Evolutionary conservation across 2,113 vertebrate genomes (phyloP), one percentile per base, ranked within the genome.

Genomic region (Hymenochirus boettgeri): DNA sequence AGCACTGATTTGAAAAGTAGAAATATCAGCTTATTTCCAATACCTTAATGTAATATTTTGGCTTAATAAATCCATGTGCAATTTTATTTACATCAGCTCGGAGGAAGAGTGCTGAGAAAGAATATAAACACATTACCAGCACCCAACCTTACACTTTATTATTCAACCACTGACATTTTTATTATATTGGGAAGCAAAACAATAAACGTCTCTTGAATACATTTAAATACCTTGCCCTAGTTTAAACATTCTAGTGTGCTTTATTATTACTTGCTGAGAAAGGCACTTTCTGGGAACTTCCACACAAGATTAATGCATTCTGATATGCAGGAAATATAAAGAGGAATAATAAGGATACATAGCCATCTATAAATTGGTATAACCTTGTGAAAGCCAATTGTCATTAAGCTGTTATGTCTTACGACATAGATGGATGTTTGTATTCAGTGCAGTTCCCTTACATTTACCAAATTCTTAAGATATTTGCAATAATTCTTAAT

Each of bases 281-380:
- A 31, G 37, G 45, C 62, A 56, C 54, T 57, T 65, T 65, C 63
- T 65, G 45, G 63, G 42, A 65, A 50, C 54, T 35, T 57, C 63
- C 23, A 65, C 35, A 57, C 19, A 42, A 65, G 54, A 33, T 45
- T 65, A 57, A 57, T 65, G 29, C 33, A 57, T 65, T 57, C 63
- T 35, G 63, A 65, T 65, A 45, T 35, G 45, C 53, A 37, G 63
- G 54, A 65, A 65, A 65, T 57, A 50, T 57, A 46, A 45, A 15
- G 29, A 57, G 63, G 31, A 57, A 65, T 65, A 65, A 65, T 65
- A 57, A 54, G 48, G 54, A 57, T 23, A 39, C 62, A 65, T 42
- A 57, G 54, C 53, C 53, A 50, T 65, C 63, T 25, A 65, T 65
- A 65, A 65, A 65, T 27, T 25, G 42, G 55, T 56, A 64, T 64